A percentile compares a stretch with the other conserved stretches of the same genome.
Conservation (phyloP, 2,113 vertebrate genomes). For the Xiphorhynchus elegans region DNA sequence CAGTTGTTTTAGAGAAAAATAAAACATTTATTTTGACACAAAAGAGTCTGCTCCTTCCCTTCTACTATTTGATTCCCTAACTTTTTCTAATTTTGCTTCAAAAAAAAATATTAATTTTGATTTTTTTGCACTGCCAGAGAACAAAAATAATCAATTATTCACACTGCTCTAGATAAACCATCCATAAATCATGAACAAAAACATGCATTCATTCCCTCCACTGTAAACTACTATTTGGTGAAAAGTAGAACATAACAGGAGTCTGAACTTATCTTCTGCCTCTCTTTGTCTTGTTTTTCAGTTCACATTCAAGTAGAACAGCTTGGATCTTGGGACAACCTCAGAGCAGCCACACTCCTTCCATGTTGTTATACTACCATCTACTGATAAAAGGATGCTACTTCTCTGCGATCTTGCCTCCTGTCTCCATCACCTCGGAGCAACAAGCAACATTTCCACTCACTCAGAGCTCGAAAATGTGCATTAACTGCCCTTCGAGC, state of each 20-base stretch:
- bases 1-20: slow-evolving; percentile 35
- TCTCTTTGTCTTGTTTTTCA: neutral
- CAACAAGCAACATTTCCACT: slow-evolving; percentile 3
- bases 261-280: neutral
- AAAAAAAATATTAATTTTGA: neutral
- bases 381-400: slow-evolving; percentile 77
- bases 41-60: slow-evolving; percentile 14
- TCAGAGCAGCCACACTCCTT: neutral
- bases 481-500: neutral
- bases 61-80: slow-evolving; percentile 9
- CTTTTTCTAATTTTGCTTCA: neutral
- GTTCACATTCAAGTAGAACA: neutral
- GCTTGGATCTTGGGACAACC: neutral
- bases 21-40: slow-evolving; percentile 46
- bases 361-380: slow-evolving; percentile 76
- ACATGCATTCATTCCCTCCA: neutral
- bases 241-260: neutral
- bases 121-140: neutral
- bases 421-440: neutral
- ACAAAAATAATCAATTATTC: slow-evolving; percentile 61
- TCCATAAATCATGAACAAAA: slow-evolving; percentile 33
- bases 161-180: neutral
- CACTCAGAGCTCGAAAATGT: neutral
- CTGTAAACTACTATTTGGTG: neutral
- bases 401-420: slow-evolving; percentile 49